Evolutionary conservation across 2,888 invertebrate genomes (phyloP).

Genomic region (Phasia obesa): DNA sequence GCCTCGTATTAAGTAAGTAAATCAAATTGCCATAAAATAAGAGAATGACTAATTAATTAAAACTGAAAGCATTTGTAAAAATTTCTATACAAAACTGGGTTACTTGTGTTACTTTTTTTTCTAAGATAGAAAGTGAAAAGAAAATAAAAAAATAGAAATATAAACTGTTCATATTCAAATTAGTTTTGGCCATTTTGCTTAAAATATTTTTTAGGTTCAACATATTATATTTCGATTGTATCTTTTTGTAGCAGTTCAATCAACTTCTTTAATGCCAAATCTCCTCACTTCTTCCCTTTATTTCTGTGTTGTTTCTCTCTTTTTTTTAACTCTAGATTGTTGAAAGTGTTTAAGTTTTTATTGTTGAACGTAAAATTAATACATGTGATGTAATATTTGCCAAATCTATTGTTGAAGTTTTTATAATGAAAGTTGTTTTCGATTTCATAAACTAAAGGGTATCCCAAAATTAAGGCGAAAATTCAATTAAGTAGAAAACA

Average conservation of each 20-base stretch:
- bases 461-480: not conserved
- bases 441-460: conserved; percentile 23
- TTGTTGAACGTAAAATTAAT: conserved; percentile 13
- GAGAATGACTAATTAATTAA: conserved; percentile 40
- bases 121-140: conserved; percentile 66
- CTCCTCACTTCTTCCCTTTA: not conserved
- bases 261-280: no score
- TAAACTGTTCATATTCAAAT: not conserved
- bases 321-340: not conserved
- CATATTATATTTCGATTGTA: not conserved
- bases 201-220: no score
- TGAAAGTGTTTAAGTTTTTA: not conserved
- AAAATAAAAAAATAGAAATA: conserved; percentile 22
- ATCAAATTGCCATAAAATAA: conserved; percentile 4
- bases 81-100: conserved; percentile 60
- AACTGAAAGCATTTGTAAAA: conserved; percentile 73
- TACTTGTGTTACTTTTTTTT: conserved; percentile 12
- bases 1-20: no score
- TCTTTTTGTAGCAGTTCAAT: not conserved
- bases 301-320: not conserved
- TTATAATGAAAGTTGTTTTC: conserved; percentile 33
- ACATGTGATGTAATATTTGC: conserved; percentile 56
- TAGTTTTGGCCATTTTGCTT: not conserved
- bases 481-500: no score
- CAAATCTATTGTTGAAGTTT: conserved; percentile 27